These are phyloP conservation scores for Catharus fuscescens DNA, from an alignment of 2,113 vertebrate species.

Conservation along the genomic window DNA sequence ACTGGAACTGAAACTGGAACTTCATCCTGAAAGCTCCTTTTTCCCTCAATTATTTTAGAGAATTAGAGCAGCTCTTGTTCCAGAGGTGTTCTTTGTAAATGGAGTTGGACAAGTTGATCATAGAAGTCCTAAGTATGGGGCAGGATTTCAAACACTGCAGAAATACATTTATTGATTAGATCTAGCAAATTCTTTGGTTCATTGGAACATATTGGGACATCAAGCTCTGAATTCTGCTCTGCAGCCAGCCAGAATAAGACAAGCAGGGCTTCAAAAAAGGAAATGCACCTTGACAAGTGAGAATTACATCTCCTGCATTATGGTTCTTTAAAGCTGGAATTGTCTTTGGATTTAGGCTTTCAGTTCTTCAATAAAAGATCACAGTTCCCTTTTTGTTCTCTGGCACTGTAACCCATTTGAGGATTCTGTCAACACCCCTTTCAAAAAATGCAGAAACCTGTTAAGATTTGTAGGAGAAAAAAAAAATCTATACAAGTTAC, in stretches of 20 bases:
- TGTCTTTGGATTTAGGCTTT: conserved; percentile 20
- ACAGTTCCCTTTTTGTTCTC: conserved; percentile 29
- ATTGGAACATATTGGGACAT: not conserved
- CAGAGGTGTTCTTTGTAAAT: not conserved
- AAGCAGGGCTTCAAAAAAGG: not conserved
- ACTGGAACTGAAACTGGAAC: not conserved
- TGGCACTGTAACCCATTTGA: conserved; percentile 14
- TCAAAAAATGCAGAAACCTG: conserved; percentile 16
- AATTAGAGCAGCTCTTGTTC: not conserved
- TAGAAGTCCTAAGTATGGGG: not conserved
- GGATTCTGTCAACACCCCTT: conserved; percentile 35
- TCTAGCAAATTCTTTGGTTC: not conserved
- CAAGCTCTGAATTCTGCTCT: not conserved
- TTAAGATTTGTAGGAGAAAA: not conserved
- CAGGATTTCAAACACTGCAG: not conserved
- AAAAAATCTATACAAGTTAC: conserved; percentile 30
- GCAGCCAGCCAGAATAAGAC: not conserved
- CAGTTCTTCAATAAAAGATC: conserved; percentile 34
- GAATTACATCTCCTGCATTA: conserved; percentile 1
- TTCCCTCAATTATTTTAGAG: not conserved
- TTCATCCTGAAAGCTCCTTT: not conserved
- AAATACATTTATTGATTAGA: not conserved
- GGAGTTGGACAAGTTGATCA: not conserved
- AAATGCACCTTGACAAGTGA: not conserved
- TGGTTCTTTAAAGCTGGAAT: not conserved